Conservation (phyloP, 2,888 invertebrate species). For the Branchellion lobata region DNA sequence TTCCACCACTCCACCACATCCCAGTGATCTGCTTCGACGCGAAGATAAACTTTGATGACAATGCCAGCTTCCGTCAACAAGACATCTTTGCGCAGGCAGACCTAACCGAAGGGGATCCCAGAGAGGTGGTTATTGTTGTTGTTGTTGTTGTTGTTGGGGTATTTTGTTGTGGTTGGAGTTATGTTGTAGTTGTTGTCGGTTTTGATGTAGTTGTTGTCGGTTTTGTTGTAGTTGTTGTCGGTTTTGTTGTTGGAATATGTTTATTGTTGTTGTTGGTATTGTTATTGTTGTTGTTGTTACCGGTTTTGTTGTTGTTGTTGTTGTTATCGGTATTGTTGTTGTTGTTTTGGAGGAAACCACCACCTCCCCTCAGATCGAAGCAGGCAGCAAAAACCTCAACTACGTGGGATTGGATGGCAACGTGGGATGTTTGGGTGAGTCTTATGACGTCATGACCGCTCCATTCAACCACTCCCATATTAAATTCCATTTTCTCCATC, state of each 20-base stretch:
- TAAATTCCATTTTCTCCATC: neutral
- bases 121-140: slow-evolving; percentile 81
- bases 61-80: slow-evolving; percentile 82
- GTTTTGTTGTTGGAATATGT: neutral
- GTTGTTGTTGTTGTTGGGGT: no score
- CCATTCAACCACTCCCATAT: neutral
- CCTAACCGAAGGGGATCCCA: slow-evolving; percentile 80
- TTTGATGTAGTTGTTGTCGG: no score
- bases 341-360: no score
- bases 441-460: neutral
- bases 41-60: slow-evolving; percentile 97
- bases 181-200: no score
- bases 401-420: slow-evolving; percentile 97
- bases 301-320: no score
- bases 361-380: no score
- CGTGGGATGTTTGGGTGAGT: slow-evolving; percentile 79
- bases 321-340: neutral
- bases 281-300: no score
- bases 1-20: slow-evolving; percentile 20
- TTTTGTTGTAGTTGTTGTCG: no score
- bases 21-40: slow-evolving; percentile 93
- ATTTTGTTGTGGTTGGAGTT: neutral
- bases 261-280: neutral
- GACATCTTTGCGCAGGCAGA: slow-evolving; percentile 88
- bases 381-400: slow-evolving; percentile 86